phyloP scores from a whole-genome alignment of 2,113 vertebrate species.

The Oryzias curvinotus region DNA sequence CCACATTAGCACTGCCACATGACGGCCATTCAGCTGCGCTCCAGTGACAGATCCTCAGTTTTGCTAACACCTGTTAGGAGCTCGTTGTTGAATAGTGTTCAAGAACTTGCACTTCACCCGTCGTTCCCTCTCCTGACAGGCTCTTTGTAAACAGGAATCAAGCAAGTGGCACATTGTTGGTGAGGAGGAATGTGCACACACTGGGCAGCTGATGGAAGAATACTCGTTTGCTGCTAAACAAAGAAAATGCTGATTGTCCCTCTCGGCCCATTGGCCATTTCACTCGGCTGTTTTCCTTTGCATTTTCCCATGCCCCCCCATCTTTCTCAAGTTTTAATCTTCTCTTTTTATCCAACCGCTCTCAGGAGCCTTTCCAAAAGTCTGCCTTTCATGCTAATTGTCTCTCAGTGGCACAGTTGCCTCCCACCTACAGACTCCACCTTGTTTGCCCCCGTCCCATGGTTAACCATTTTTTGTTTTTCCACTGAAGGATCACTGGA shows the following conservation, averaged over 20 bases:
- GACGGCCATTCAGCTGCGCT: constrained; percentile 36
- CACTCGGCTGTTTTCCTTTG: constrained; percentile 56
- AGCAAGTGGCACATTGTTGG: constrained; percentile 56
- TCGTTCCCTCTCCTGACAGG: constrained; percentile 58
- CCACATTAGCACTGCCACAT: constrained; percentile 28
- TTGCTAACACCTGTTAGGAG: constrained; percentile 55
- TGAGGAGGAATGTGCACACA: constrained; percentile 58
- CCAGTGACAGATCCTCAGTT: constrained; percentile 12
- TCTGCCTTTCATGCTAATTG: constrained; percentile 82
- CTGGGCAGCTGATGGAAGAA: constrained; percentile 71
- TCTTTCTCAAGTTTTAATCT: constrained; percentile 78
- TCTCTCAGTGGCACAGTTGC: constrained; percentile 77
- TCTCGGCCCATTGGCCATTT: constrained; percentile 62
- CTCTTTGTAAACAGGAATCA: constrained; percentile 35
- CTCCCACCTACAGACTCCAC: constrained; percentile 81
- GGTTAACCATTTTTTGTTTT: constrained; percentile 46
- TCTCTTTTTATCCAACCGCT: constrained; percentile 75
- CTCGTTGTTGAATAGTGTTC: constrained; percentile 40
- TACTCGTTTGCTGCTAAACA: constrained; percentile 67
- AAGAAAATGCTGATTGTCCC: constrained; percentile 59
- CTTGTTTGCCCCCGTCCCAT: constrained; percentile 63
- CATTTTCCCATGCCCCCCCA: constrained; percentile 82
- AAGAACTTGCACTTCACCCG: constrained; percentile 31
- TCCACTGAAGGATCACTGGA: constrained; percentile 57
- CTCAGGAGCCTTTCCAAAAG: constrained; percentile 74